Base-by-base conservation (phyloP, 1,140 invertebrate genomes). In the Venturia canescens region DNA sequence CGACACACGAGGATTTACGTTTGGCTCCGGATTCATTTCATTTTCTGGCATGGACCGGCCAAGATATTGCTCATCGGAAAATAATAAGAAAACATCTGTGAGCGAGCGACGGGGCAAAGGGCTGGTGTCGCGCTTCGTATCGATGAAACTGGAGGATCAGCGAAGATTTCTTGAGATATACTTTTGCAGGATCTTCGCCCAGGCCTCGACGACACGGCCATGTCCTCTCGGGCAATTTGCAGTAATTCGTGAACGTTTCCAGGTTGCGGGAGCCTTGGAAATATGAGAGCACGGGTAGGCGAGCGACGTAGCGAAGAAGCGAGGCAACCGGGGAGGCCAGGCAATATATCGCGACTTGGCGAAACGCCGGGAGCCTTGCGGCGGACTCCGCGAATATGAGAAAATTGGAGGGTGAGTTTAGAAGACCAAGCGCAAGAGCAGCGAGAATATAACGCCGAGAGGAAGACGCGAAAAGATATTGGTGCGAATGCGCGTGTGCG, bases 281-380 rank as follows among this genome's bases (percentile, higher is more conserved):
- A 29, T 21, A 60, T 21, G 21, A 53, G 50, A 53, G 50, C 11
- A 27, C 18, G 66, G 11, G 66, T 69, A 29, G 29, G 15, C 27
- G 60, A n/a, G 57, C n/a, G 57, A 9, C 18, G n/a, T n/a, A 38
- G 23, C n/a, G 15, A 18, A n/a, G n/a, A n/a, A n/a, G n/a, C n/a
- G n/a, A n/a, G n/a, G n/a, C n/a, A n/a, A n/a, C n/a, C n/a, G 16
- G 69, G 26, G n/a, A 11, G 57, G 66, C 31, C 21, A 50, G 79
- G 80, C 81, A 80, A 81, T 83, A 83, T 81, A 67, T 83, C 78
- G 82, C 70, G 82, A 83, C 80, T 83, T 81, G 82, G 82, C 82
- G 80, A 81, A 83, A 81, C 82, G 82, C 82, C 75, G 75, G 57
- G 75, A 63, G 75, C 29, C 57, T 77, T 77, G 75, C 34, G 75